phyloP scores from a whole-genome alignment of 1,140 invertebrate genomes.

The Aphaenogaster rudis region DNA sequence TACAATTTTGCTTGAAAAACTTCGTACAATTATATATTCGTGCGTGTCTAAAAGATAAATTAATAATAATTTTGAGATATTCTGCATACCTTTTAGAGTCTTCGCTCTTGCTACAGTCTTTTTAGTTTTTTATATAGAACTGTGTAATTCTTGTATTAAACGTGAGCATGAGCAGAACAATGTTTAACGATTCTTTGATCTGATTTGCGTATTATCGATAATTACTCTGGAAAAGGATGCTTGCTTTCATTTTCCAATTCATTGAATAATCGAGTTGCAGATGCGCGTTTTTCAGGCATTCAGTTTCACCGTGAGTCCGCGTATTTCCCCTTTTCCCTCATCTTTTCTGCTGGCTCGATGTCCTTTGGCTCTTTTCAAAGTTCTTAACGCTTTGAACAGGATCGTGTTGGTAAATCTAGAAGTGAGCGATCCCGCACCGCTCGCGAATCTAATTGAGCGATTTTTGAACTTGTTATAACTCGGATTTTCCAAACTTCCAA shows the following conservation, averaged over 20 bases:
- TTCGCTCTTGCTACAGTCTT: neutral
- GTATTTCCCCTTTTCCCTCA: slow-evolving; percentile 9
- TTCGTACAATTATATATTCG: neutral
- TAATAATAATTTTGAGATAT: neutral
- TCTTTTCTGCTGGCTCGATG: slow-evolving; percentile 18
- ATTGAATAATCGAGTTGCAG: slow-evolving; percentile 54
- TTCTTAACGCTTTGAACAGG: slow-evolving; percentile 65
- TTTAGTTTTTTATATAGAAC: slow-evolving; percentile 12
- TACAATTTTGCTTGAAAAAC: neutral
- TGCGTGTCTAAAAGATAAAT: neutral
- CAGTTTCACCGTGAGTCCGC: slow-evolving; percentile 8
- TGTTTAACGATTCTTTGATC: slow-evolving; percentile 33
- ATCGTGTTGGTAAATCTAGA: slow-evolving; percentile 31
- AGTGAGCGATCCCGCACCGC: slow-evolving; percentile 22
- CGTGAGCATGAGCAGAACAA: neutral
- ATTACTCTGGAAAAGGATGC: slow-evolving; percentile 39
- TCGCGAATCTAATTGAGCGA: slow-evolving; percentile 70
- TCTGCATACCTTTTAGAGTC: neutral
- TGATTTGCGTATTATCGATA: slow-evolving; percentile 23
- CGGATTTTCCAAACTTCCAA: slow-evolving; percentile 56
- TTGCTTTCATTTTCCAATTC: slow-evolving; percentile 32
- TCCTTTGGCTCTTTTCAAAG: slow-evolving; percentile 50
- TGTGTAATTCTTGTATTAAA: neutral
- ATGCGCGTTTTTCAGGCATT: slow-evolving; percentile 24
- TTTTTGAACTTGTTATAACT: slow-evolving; percentile 72